Evolutionary conservation across 2,888 invertebrate genomes (phyloP).

Genomic region (Dryobota labecula): DNA sequence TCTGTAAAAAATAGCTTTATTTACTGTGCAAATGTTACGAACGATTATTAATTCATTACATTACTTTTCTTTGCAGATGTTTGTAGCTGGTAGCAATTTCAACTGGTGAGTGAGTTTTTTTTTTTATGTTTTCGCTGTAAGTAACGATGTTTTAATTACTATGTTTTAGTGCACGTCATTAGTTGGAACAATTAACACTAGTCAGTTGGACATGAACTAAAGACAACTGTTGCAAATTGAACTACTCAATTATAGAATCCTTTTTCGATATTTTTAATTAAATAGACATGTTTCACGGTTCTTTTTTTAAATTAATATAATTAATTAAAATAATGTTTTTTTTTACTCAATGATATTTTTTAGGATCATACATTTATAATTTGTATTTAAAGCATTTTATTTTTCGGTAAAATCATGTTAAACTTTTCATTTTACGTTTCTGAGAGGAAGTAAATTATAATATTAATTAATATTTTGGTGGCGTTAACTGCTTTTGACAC

Average conservation of each 20-base stretch:
- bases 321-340: too few relatives aligned
- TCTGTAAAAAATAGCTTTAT: background rate
- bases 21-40: conserved; percentile 35
- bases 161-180: conserved; percentile 33
- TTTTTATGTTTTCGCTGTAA: conserved; percentile 3
- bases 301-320: too few relatives aligned
- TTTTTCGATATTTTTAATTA: conserved; percentile 24
- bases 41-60: conserved; percentile 76
- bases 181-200: conserved; percentile 44
- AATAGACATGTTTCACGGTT: background rate
- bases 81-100: conserved; percentile 60
- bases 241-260: conserved; percentile 1
- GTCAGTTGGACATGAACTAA: conserved; percentile 13
- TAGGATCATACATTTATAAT: background rate
- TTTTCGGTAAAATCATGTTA: background rate
- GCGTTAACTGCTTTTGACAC: background rate
- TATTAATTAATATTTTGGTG: background rate
- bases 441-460: background rate
- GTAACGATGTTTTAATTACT: conserved; percentile 49
- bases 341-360: background rate
- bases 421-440: background rate
- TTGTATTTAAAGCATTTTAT: background rate
- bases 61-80: conserved; percentile 77
- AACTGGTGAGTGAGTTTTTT: conserved; percentile 68
- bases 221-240: conserved; percentile 34